Evolutionary conservation across 2,113 vertebrate genomes (phyloP).

Genomic region (Myanophis thanlyinensis): DNA sequence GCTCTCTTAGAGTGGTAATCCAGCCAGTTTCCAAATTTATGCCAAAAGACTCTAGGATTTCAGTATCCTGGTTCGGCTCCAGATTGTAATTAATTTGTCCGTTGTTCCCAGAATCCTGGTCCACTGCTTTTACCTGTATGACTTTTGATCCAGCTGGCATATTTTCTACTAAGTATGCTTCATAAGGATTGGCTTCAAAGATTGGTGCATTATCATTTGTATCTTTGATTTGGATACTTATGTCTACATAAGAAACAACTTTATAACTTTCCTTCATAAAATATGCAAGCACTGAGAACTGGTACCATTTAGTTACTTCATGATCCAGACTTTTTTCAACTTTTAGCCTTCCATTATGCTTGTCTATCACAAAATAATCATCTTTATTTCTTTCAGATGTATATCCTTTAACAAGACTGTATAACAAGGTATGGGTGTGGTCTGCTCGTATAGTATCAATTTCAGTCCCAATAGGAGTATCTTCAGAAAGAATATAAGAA

Average conservation of each 20-base stretch:
- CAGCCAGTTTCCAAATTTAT: conserved; percentile 90
- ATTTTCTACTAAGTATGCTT: conserved; percentile 89
- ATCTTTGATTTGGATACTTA: conserved; percentile 93
- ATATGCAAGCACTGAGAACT: conserved; percentile 83
- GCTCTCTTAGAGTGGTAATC: conserved; percentile 91
- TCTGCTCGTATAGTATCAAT: conserved; percentile 86
- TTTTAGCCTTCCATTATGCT: conserved; percentile 84
- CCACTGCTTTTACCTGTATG: conserved; percentile 88
- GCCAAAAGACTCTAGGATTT: conserved; percentile 82
- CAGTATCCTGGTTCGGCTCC: conserved; percentile 77
- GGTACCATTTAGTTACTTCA: conserved; percentile 94
- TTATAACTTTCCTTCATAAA: conserved; percentile 74
- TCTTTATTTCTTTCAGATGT: conserved; percentile 90
- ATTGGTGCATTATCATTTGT: conserved; percentile 89
- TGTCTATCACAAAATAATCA: conserved; percentile 89
- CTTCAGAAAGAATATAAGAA: conserved; percentile 85
- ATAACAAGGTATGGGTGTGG: conserved; percentile 75
- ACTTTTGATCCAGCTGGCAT: conserved; percentile 83
- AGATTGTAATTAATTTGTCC: conserved; percentile 88
- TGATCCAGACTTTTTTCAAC: conserved; percentile 92
- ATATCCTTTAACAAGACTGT: conserved; percentile 85
- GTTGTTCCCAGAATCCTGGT: conserved; percentile 88
- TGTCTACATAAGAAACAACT: conserved; percentile 78
- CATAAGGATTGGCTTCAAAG: conserved; percentile 89
- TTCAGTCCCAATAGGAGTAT: conserved; percentile 85